Evolutionary conservation across 92 coral and sea anemone species (phyloP), one percentile per base, ranked within the genome.

Genomic region (Pocillopora meandrina): DNA sequence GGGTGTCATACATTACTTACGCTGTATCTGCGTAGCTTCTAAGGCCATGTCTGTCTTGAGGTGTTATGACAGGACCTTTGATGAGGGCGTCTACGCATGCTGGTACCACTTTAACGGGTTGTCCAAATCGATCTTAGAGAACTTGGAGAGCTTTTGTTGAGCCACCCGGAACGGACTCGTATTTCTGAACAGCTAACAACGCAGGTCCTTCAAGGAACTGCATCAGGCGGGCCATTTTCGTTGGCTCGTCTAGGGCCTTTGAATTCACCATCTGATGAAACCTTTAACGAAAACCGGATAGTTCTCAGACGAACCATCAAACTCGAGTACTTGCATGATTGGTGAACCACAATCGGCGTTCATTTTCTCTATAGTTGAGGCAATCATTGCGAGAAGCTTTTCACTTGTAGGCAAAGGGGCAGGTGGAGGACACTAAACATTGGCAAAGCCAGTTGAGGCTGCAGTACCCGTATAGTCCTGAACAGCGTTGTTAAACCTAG

Each of bases 201-300:
- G 90, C 88, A 2, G 90, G 82, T 12, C 92, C 95, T 57, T 92
- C 93, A 8, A 89, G 91, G 72, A 90, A 90, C 67, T 92, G 93
- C 52, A 92, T 57, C 56, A 89, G 83, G 5, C 91, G 91, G 49
- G 91, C 57, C 95, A 92, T 92, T 76, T 92, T 86, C 17, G 78
- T 65, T 36, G 89, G 59, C 16, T 92, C 87, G 16, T 89, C 95
- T 33, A 92, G 76, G n/a, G 95, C 80, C 65, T 80, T 92, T 10
- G 91, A 82, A 16, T 86, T 80, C 3, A 92, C 87, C 86, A 89
- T 59, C 72, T 89, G 90, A 17, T 79, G 61, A 70, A 89, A 79
- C 72, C 91, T 81, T 61, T 63, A 80, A 7, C 83, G 81, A 75
- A 92, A 89, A 78, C 80, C 17, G 82, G 92, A 74, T 78, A 89